Conservation (phyloP, 2,113 vertebrate species). For the Oreochromis spilurus region DNA sequence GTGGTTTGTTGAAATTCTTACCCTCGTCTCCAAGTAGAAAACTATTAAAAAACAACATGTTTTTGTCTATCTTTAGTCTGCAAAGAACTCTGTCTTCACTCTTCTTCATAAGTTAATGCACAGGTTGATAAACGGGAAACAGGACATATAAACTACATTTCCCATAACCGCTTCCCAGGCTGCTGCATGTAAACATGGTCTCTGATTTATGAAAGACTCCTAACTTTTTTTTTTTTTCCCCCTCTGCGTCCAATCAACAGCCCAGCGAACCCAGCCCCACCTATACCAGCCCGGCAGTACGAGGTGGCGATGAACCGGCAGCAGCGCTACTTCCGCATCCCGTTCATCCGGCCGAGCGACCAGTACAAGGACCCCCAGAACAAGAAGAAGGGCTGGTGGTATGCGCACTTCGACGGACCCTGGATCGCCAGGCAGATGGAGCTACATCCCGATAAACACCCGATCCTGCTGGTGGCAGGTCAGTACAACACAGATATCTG, state of each 20-base stretch:
- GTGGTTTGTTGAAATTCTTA: neutral
- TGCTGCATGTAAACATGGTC: conserved; percentile 20
- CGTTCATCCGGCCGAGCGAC: conserved; percentile 91
- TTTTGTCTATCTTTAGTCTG: neutral
- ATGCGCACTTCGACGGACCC: conserved; percentile 92
- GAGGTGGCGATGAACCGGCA: conserved; percentile 84
- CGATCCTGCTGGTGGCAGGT: conserved; percentile 95
- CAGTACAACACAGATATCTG: conserved; percentile 15
- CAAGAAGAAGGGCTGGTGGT: conserved; percentile 99
- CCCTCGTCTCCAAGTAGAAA: neutral
- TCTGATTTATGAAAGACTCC: neutral
- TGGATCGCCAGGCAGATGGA: conserved; percentile 99
- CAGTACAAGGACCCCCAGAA: conserved; percentile 90
- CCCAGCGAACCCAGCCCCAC: conserved; percentile 80
- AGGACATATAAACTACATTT: neutral
- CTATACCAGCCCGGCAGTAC: conserved; percentile 79
- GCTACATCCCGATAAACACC: conserved; percentile 94
- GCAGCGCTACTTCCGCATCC: conserved; percentile 96
- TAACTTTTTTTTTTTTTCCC: neutral
- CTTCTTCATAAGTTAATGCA: neutral
- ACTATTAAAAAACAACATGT: neutral
- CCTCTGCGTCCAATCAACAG: conserved; percentile 52
- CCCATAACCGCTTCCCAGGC: neutral
- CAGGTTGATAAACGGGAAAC: neutral
- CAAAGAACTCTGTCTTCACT: neutral